A percentile compares a stretch with the other conserved stretches of the same genome.
Evolutionary conservation across 2,113 vertebrate genomes (phyloP).

Genomic region (Varanus komodoensis): DNA sequence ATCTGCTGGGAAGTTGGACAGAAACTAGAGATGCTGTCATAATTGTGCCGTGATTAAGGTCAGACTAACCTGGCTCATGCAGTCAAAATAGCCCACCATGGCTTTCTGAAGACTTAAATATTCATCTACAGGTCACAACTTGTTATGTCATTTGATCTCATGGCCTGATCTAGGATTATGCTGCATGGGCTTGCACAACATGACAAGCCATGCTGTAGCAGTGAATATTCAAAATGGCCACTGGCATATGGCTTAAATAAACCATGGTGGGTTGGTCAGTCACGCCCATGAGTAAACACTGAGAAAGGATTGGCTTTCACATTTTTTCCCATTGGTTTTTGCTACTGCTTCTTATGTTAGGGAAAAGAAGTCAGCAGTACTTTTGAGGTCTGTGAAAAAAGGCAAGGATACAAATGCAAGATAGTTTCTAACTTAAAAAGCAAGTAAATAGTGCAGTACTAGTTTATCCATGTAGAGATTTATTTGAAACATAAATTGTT

Average conservation of each 20-base stretch:
- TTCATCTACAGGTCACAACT: too few species aligned
- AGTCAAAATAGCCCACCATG: too few species aligned
- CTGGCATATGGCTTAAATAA: too few species aligned
- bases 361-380: background rate
- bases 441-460: background rate
- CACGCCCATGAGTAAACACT: background rate
- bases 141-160: too few species aligned
- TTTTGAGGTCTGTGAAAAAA: background rate
- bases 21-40: background rate
- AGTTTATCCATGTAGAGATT: background rate
- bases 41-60: background rate
- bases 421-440: background rate
- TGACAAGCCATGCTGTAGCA: too few species aligned
- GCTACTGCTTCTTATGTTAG: background rate
- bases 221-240: too few species aligned
- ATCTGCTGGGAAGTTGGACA: background rate
- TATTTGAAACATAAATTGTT: background rate
- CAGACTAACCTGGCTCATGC: background rate
- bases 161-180: too few species aligned
- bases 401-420: background rate
- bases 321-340: background rate
- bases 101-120: too few species aligned
- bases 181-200: too few species aligned
- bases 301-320: background rate
- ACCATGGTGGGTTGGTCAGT: too few species aligned